Conservation (phyloP, 1,140 invertebrate genomes). For the Brachionus asplanchnoidis region DNA sequence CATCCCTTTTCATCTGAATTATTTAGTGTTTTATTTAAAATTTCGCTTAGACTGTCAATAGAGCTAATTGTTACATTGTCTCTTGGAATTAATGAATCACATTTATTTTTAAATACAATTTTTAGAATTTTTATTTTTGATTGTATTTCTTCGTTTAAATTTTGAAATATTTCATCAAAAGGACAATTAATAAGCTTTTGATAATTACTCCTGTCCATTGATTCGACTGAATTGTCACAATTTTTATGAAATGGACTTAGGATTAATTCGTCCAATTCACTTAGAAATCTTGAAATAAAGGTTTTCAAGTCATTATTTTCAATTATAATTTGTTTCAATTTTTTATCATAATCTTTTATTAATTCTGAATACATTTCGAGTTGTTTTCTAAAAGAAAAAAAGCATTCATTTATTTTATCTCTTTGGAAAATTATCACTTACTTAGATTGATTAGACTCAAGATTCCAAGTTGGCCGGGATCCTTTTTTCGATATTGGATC, state of each 20-base stretch:
- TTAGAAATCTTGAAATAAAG: background rate
- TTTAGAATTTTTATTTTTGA: background rate
- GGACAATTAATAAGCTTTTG: background rate
- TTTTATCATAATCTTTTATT: conserved; percentile 26
- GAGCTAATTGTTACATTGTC: background rate
- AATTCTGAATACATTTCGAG: conserved; percentile 8
- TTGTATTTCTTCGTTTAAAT: background rate
- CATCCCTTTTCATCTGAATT: background rate
- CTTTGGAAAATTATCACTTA: background rate
- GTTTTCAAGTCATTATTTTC: conserved; percentile 12
- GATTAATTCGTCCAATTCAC: background rate
- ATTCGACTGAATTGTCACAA: background rate
- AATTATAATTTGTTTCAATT: conserved; percentile 22
- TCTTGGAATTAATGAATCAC: background rate
- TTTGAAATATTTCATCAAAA: conserved; percentile 25
- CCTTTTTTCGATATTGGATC: conserved; percentile 12
- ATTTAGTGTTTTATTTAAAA: conserved; percentile 1
- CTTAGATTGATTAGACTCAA: background rate
- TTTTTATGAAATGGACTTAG: background rate
- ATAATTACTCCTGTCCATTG: background rate
- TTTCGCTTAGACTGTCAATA: conserved; percentile 6
- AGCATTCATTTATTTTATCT: background rate
- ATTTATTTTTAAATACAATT: background rate
- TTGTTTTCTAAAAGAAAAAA: background rate
- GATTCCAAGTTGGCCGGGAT: background rate